Conservation (phyloP, 2,797 vertebrate species). For the Passerculus sandwichensis region DNA sequence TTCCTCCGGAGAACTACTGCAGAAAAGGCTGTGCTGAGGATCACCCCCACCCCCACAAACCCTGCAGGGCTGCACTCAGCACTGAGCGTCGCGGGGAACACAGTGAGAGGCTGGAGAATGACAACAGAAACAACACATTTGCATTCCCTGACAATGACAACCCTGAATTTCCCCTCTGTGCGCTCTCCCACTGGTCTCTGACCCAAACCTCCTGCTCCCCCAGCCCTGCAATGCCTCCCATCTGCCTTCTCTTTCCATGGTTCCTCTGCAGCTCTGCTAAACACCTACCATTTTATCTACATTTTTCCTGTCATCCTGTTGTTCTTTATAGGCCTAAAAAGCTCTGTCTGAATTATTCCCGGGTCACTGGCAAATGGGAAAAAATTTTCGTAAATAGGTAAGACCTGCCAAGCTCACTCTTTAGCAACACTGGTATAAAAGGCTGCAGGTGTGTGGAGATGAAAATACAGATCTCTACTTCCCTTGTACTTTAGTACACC, state of each 20-base stretch:
- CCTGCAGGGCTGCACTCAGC: background rate
- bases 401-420: background rate
- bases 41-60: background rate
- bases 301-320: background rate
- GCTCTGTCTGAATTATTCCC: background rate
- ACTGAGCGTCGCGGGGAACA: background rate
- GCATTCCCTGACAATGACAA: background rate
- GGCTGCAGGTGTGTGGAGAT: background rate
- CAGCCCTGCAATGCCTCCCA: background rate
- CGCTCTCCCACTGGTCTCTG: background rate
- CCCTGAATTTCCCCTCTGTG: background rate
- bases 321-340: background rate
- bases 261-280: background rate
- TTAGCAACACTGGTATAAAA: background rate
- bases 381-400: background rate
- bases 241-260: fast-evolving
- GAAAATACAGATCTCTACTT: background rate
- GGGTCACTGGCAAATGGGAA: background rate
- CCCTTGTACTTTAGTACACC: background rate
- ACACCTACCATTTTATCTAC: background rate
- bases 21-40: background rate
- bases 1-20: background rate
- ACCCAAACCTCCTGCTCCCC: background rate
- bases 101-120: background rate
- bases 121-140: background rate